A percentile compares a stretch with the other conserved stretches of the same genome.
phyloP scores from a whole-genome alignment of 2,888 invertebrate species.

The Gisinianus flammeolus region DNA sequence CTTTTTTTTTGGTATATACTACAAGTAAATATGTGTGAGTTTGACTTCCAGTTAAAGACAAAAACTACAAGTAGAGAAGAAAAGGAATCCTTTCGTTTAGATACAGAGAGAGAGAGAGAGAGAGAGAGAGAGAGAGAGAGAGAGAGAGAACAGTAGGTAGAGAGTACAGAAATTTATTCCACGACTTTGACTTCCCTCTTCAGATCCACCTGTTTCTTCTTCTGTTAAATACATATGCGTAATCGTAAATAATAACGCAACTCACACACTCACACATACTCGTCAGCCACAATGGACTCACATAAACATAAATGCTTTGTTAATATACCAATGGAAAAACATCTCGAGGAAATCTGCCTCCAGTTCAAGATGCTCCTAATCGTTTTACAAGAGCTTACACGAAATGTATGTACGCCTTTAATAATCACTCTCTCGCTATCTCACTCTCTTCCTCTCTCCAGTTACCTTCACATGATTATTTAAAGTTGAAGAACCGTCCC shows the following conservation, averaged over 20 bases:
- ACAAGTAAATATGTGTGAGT: background rate
- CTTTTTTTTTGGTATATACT: background rate
- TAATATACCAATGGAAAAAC: constrained; percentile 18
- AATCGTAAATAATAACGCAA: constrained; percentile 33
- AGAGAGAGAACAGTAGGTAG: background rate
- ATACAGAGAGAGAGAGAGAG: background rate
- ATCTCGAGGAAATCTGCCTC: constrained; percentile 20
- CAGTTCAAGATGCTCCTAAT: constrained; percentile 30
- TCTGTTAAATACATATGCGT: constrained; percentile 22
- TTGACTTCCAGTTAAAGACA: background rate
- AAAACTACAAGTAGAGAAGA: background rate
- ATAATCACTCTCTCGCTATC: constrained; percentile 8
- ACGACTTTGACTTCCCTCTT: constrained; percentile 36
- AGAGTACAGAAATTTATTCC: constrained; percentile 29
- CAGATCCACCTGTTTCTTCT: constrained; percentile 27
- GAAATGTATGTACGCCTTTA: constrained; percentile 4
- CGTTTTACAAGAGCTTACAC: constrained; percentile 27
- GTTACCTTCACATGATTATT: constrained; percentile 23
- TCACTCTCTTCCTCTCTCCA: background rate
- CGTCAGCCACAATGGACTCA: constrained; percentile 23
- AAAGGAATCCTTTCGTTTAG: background rate
- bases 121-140: background rate
- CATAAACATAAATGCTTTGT: constrained; percentile 34
- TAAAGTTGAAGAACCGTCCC: constrained; percentile 24
- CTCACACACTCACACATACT: constrained; percentile 35